Evolutionary conservation across 1,140 invertebrate species (phyloP), one percentile per base, ranked within the genome.

Genomic region (Asbolus verrucosus): DNA sequence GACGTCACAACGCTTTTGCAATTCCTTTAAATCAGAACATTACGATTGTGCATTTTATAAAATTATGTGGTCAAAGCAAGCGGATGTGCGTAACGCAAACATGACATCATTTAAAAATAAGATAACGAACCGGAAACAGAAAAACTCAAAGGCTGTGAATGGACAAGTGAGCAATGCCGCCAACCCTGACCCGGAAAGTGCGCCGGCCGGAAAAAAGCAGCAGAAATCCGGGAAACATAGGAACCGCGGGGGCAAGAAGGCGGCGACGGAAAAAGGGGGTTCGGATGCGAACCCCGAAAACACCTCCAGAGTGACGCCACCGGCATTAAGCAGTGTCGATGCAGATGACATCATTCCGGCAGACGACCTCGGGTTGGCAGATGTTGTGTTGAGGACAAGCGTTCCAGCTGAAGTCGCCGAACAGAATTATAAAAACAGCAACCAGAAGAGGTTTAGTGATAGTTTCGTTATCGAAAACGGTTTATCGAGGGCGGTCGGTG

Each of bases 401-500:
- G 30, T 43, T 15, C 16, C 16, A 9, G 27, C 13, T 31, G 41
- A 30, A 50, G 36, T 43, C 0, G 38, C 16, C 43, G 21, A 59
- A 65, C 27, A 68, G 31, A 66, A 59, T 54, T 15, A 39, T 13
- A 67, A 70, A 62, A 73, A 71, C 27, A 66, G 19, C 8, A 62
- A 72, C 21, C 36, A 75, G 8, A 81, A 81, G 67, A 75, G 80
- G 36, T 81, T 79, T 71, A 81, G 80, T 69, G 80, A 81, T 71
- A 79, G 79, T 68, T 78, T 75, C 41, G 76, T 81, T 9, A 73
- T 79, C 14, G 75, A 78, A 67, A 78, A 77, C 30, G 66, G 31
- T n/a, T 46, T 78, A 18, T 73, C 74, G 6, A 65, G 78, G 18
- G 75, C 79, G 0, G 66, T 74, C 2, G 78, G 77, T 59, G 78